Base-by-base conservation (phyloP, 2,797 vertebrate genomes). In the Podargus strigoides region DNA sequence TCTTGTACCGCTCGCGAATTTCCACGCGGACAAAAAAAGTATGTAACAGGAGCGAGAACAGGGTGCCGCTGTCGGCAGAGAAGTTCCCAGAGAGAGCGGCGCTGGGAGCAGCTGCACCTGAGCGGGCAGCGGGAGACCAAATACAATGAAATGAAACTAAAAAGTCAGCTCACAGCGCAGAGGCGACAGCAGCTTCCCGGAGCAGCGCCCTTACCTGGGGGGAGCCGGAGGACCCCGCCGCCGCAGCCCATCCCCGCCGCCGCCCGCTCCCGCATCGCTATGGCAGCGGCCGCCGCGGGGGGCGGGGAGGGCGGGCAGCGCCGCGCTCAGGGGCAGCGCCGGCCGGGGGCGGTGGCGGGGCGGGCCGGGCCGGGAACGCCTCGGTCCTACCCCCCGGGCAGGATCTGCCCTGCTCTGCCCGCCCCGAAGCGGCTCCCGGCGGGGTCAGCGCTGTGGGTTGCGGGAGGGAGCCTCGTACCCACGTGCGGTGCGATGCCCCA, bases 181-280 rank as follows among this genome's bases (percentile, higher is more conserved):
- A 59, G n/a, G 3, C 24, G 2, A 1, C 81, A 23, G 1, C 76
- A 55, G 6, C 78, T 42, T 46, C 34, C 30, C 64, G 55, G n/a
- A n/a, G n/a, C n/a, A n/a, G n/a, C n/a, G n/a, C n/a, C n/a, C 90
- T 93, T 93, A 94, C 95, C 93, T 95, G 67, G 50, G 52, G 55
- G 68, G 17, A 74, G 12, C 90, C 50, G 6, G 6, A 58, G 6
- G 22, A 59, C 62, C n/a, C 79, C 72, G 4, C 47, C 36, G 28
- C 24, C 44, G 6, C 75, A 7, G 20, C 34, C 26, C 46, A 39
- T 9, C 42, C 10, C 59, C 41, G 24, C 75, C 67, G 63, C 75
- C 23, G 42, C 72, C 52, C 30, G 92, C 83, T 85, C 69, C 91
- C 79, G 47, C 79, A 87, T 90, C 92, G 58, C 94, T 95, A 89